A percentile compares a stretch with the other conserved stretches of the same genome.
Evolutionary conservation across 2,888 invertebrate species (phyloP).

Genomic region (Andricus curvator): DNA sequence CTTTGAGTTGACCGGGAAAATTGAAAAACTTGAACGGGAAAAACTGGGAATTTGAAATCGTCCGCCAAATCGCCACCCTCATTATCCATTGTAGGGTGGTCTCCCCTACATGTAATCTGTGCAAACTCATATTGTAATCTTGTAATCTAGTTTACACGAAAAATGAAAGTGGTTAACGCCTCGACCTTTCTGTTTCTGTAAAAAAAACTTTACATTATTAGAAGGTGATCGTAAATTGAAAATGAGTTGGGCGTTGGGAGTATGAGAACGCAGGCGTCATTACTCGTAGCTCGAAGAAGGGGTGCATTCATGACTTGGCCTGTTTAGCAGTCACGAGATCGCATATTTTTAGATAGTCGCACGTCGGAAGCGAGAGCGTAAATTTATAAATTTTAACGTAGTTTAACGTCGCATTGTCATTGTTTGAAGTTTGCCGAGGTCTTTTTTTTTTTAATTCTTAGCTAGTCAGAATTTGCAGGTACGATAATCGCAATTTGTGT

Average conservation of each 20-base stretch:
- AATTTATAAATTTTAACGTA: neutral
- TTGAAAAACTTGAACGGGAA: too few relatives aligned
- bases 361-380: constrained; percentile 5
- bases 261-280: constrained; percentile 11
- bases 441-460: neutral
- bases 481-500: neutral
- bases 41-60: too few relatives aligned
- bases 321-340: constrained; percentile 52
- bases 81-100: too few relatives aligned
- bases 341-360: constrained; percentile 47
- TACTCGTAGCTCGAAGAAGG: constrained; percentile 22
- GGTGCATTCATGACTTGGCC: constrained; percentile 49
- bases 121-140: too few relatives aligned
- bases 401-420: constrained; percentile 1
- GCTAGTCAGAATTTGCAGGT: neutral
- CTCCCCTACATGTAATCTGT: too few relatives aligned
- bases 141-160: too few relatives aligned
- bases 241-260: neutral
- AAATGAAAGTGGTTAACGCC: too few relatives aligned
- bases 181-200: neutral
- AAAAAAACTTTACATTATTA: neutral
- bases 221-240: neutral
- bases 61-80: too few relatives aligned
- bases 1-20: too few relatives aligned
- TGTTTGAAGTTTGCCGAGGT: neutral